Evolutionary conservation across 2,113 vertebrate genomes (phyloP), one percentile per base, ranked within the genome.

Genomic region (Camelus dromedarius): DNA sequence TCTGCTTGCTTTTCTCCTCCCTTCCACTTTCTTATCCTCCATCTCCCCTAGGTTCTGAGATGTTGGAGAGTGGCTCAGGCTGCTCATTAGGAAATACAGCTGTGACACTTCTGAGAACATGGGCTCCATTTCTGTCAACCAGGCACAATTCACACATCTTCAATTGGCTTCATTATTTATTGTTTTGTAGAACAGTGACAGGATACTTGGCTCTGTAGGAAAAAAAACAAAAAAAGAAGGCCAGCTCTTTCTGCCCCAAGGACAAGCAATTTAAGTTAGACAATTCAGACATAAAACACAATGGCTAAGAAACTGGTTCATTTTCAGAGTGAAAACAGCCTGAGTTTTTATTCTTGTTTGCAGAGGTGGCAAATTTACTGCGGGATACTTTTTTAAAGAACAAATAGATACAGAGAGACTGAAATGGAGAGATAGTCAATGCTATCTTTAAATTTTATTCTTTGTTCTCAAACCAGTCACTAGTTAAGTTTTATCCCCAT

Each of bases 161-260:
- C 89, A 89, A 6, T 87, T 90, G 3, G 2, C 52, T 95, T 90
- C 95, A 97, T 93, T 97, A 97, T 96, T 97, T 96, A 96, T 95
- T 96, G 82, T 90, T 96, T 83, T 80, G 19, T 72, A 92, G 75
- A 93, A 93, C 38, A 91, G 28, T 86, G 91, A 84, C 89, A 92
- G 64, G 32, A 95, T 91, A 92, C 46, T 97, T 93, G 69, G 38
- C 77, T 91, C 15, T 79, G 30, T 32, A 35, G 1, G 7, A 64
- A 64, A 14, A 14, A 64, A 50, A 7, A 3, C 9, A 72, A 35
- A 90, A 20, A 86, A 38, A 76, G 64, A 89, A 93, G 54, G 64
- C 38, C 1, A 1, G 52, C 16, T 54, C 46, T 85, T 42, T 96
- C 66, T 86, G 70, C 66, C 54, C 77, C 79, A 94, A 96, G 95